Base-by-base conservation (phyloP, 23 tunicate species). In the Pegea sp. region DNA sequence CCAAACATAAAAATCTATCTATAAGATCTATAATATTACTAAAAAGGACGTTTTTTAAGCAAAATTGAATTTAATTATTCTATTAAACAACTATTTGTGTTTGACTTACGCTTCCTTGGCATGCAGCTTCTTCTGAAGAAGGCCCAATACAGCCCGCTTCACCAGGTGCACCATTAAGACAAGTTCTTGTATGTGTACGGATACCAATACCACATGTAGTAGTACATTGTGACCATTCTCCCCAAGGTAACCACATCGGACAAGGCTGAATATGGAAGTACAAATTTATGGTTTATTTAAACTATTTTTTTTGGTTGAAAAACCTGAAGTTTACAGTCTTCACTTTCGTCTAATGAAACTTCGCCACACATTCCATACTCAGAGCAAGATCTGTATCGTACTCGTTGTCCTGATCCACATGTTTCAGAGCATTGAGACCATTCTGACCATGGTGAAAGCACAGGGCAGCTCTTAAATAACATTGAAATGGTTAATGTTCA, bases 341-440 rank as follows among this genome's bases (percentile, higher is more conserved):
- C 13, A 38, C 13, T 8, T 38, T 38, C 46, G 46, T 11, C 11
- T 16, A 38, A 38, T 11, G 46, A 11, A 11, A 38, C 46, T 11
- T 38, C 16, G 22, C 24, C 56, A 24, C 24, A 64, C 31, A 52
- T 28, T 25, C 63, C 59, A 18, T 52, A 59, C 21, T 26, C 48
- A 31, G 44, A 24, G 1, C 69, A 64, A 20, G 16, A 5, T 52
- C 69, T 53, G n/a, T n/a, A 5, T 18, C 64, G 68, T 4, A 42
- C 4, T 53, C 58, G 61, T 6, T 29, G 49, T 27, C 95, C 95
- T 16, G 46, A 44, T 26, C 84, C 95, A 28, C 95, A 84, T 1
- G 95, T 62, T 8, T 21, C 84, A 51, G 75, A 67, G 63, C 95
- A 84, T 3, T 65, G 46, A 11, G 75, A 29, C 84, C 84, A 84